These are phyloP conservation scores for Lordiphosa mommai DNA, from an alignment of 1,140 invertebrate species.

Conservation along the genomic window DNA sequence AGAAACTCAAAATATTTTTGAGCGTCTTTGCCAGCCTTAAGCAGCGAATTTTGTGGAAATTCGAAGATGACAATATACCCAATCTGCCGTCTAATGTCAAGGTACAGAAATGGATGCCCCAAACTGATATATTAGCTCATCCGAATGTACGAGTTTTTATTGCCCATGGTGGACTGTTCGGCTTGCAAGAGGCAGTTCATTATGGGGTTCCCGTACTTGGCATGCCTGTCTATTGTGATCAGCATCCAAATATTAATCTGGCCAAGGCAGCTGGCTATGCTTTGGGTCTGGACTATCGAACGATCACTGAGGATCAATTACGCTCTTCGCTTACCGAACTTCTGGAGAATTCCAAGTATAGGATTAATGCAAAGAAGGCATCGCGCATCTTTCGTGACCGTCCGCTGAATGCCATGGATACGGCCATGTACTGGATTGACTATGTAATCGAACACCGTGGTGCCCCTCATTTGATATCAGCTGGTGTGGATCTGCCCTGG, in stretches of 20 bases:
- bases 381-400: conserved; percentile 81
- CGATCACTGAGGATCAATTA: conserved; percentile 70
- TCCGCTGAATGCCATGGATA: conserved; percentile 81
- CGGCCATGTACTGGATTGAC: conserved; percentile 83
- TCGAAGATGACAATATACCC: conserved; percentile 81
- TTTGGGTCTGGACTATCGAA: conserved; percentile 46
- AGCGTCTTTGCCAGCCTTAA: conserved; percentile 81
- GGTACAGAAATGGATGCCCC: conserved; percentile 83
- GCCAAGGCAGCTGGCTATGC: conserved; percentile 39
- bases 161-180: conserved; percentile 83
- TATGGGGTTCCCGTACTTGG: conserved; percentile 83
- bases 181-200: conserved; percentile 83
- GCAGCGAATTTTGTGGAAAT: conserved; percentile 84
- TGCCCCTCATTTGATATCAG: conserved; percentile 81
- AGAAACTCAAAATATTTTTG: conserved; percentile 80
- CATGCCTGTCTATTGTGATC: conserved; percentile 83
- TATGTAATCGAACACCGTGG: conserved; percentile 83
- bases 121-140: conserved; percentile 83
- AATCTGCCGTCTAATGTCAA: conserved; percentile 82
- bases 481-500: conserved; percentile 81
- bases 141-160: conserved; percentile 83
- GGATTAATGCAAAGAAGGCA: conserved; percentile 70
- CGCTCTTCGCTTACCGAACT: conserved; percentile 75
- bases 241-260: conserved; percentile 70
- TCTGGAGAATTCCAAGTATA: conserved; percentile 80